Base-by-base conservation (phyloP, 2,113 vertebrate genomes). In the Polyodon spathula region DNA sequence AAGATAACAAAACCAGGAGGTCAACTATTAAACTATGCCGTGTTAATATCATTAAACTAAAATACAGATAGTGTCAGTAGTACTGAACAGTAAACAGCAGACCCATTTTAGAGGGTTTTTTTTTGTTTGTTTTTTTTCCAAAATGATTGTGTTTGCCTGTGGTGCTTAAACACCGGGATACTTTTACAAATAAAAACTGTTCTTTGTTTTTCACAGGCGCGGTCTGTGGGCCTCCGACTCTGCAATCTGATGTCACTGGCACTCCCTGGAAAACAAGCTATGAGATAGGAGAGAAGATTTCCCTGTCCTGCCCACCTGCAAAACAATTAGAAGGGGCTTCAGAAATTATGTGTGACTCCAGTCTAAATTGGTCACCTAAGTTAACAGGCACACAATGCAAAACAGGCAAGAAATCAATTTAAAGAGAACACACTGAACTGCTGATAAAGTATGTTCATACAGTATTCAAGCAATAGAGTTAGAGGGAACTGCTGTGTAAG, bases 321-420 rank as follows among this genome's bases (percentile, higher is more conserved):
- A 81, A 71, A 61, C 63, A 68, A 43, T 69, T 90, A 62, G 78
- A 88, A 42, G 86, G 88, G 0, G 69, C 82, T 62, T 65, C 41
- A 0, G 68, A 81, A 4, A 53, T 88, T 71, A 71, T 84, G 7
- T 97, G 95, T n/a, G 89, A 78, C 51, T 78, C 93, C 73, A 93
- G 85, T 62, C 88, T 97, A 37, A 89, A 80, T 72, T 98, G 94
- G 95, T 90, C 84, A 72, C 93, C 93, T 38, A 69, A 84, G n/a
- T 41, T 85, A 12, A 74, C 63, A 7, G 58, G 40, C 0, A 53
- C 68, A 40, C 73, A 11, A 1, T 98, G 94, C 68, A 73, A 66
- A 16, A 62, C 73, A 76, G 88, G 92, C 94, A 80, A 78, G 78
- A 4, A 40, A 17, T 44, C 14, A 10, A 7, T 44, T 44, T 8